phyloP scores from a whole-genome alignment of 2,888 invertebrate species.

The Acanthosepion pharaonis region DNA sequence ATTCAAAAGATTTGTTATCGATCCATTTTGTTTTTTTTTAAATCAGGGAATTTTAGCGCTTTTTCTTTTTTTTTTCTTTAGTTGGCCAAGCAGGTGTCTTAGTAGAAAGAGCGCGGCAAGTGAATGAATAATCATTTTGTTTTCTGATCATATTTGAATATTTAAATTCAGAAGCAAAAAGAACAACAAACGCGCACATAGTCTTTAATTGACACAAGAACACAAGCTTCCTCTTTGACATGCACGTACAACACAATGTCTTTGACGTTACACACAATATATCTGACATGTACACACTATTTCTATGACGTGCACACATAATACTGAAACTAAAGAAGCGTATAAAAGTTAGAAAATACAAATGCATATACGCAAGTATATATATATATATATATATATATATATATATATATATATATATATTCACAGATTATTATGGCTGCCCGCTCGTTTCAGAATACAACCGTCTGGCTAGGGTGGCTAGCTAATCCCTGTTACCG shows the following conservation, averaged over 20 bases:
- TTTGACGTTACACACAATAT: no score
- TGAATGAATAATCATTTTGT: not conserved
- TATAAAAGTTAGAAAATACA: no score
- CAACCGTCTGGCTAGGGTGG: no score
- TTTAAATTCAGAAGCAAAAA: not conserved
- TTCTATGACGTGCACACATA: no score
- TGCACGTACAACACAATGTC: no score
- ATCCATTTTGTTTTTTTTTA: not conserved
- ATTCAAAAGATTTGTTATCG: slow-evolving; percentile 21
- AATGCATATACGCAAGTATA: not conserved
- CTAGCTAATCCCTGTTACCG: no score
- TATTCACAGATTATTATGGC: not conserved
- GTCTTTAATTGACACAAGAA: not conserved
- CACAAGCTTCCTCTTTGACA: no score
- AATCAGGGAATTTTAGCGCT: not conserved
- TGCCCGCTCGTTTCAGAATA: no score
- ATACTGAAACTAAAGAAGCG: no score
- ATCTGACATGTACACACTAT: no score
- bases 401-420: slow-evolving; percentile 44
- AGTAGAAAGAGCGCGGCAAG: not conserved
- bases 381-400: slow-evolving; percentile 44
- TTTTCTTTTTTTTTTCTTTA: not conserved
- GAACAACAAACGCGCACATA: not conserved
- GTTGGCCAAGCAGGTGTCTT: not conserved
- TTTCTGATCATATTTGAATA: not conserved